A percentile compares a stretch with the other conserved stretches of the same genome.
These are phyloP conservation scores for Sussaba pulchella DNA, from an alignment of 2,888 invertebrate genomes.

Conservation along the genomic window DNA sequence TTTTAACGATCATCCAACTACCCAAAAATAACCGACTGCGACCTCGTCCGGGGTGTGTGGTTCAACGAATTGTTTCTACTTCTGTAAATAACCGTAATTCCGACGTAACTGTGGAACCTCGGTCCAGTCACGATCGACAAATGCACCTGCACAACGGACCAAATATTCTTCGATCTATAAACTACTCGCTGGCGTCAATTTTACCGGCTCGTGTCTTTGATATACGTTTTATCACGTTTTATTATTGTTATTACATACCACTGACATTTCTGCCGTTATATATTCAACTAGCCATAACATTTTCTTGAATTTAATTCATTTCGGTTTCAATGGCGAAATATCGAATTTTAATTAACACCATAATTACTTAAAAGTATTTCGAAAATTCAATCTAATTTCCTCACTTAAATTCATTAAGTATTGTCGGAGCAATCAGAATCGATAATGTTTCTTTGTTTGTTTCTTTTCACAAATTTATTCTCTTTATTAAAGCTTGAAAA, in stretches of 20 bases:
- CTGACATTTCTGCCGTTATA: neutral
- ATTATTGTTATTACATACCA: neutral
- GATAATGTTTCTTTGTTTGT: no score
- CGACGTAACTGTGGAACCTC: constrained; percentile 10
- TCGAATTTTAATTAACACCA: neutral
- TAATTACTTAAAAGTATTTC: no score
- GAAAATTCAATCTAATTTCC: no score
- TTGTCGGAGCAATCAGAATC: no score
- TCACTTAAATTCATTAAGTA: no score
- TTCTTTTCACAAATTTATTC: no score
- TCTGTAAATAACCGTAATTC: neutral
- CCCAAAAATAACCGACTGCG: constrained; percentile 31
- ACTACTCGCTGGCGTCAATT: neutral
- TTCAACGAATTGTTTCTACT: constrained; percentile 6
- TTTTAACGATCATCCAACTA: constrained; percentile 28
- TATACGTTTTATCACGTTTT: neutral
- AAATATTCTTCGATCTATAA: no score
- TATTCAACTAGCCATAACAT: no score
- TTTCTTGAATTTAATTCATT: no score
- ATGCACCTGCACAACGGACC: constrained; percentile 9
- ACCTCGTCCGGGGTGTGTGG: neutral
- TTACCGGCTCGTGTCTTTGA: neutral
- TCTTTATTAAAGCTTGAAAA: no score
- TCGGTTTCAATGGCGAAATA: neutral
- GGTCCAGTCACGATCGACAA: neutral